Percentiles rank a stretch among this genome's conserved stretches.
phyloP scores from a whole-genome alignment of 1,140 invertebrate species.

The Philotrypesis tridentata region DNA sequence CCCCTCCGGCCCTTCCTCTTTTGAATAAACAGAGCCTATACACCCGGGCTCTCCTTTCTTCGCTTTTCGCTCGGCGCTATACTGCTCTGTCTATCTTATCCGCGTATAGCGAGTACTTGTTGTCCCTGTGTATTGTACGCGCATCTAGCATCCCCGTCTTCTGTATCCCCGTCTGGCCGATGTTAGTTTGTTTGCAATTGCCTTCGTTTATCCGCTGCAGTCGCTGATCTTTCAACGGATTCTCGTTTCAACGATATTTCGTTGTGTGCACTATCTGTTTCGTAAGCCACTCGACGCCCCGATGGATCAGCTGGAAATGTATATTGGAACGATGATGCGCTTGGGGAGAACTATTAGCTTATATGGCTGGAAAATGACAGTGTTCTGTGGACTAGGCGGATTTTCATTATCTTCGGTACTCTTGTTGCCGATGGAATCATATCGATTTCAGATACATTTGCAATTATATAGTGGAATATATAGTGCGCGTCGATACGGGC shows the following conservation, averaged over 20 bases:
- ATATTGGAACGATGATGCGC: neutral
- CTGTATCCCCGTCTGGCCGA: too few relatives aligned
- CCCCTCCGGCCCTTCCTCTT: neutral
- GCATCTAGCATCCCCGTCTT: too few relatives aligned
- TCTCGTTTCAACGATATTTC: too few relatives aligned
- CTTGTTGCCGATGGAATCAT: too few relatives aligned
- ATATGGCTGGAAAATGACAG: neutral
- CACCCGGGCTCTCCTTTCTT: neutral
- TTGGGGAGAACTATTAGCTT: neutral
- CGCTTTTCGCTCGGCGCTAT: neutral
- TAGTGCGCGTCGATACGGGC: too few relatives aligned
- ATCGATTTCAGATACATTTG: too few relatives aligned
- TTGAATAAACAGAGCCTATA: neutral
- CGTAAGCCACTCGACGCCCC: neutral
- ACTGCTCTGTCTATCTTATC: neutral
- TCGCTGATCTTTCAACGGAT: neutral
- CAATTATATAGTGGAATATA: too few relatives aligned
- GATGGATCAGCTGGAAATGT: neutral
- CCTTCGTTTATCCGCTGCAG: neutral
- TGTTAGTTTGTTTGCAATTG: neutral
- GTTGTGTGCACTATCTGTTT: neutral
- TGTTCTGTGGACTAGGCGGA: neutral
- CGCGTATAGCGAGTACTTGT: too few relatives aligned
- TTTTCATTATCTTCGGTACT: neutral
- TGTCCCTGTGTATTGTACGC: too few relatives aligned